phyloP scores from a whole-genome alignment of 2,113 vertebrate species.

The Pagrus major region DNA sequence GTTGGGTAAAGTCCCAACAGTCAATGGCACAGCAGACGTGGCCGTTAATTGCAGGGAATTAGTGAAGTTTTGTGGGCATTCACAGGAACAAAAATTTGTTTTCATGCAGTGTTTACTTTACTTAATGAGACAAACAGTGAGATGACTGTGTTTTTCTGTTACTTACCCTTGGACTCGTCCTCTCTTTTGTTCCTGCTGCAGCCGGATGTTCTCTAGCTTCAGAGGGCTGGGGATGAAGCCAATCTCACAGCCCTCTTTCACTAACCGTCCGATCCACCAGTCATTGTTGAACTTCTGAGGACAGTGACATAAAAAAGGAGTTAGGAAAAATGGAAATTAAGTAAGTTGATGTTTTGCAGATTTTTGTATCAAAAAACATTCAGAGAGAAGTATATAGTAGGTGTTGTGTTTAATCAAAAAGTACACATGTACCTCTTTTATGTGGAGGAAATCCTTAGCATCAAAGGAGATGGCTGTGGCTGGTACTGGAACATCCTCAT shows the following conservation, averaged over 20 bases:
- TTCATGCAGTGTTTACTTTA: too few species aligned
- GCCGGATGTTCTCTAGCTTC: slow-evolving; percentile 94
- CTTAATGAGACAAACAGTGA: background rate
- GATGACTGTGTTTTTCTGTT: slow-evolving; percentile 14
- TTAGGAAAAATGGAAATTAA: background rate
- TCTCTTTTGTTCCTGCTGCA: slow-evolving; percentile 97
- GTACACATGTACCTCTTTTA: slow-evolving; percentile 91
- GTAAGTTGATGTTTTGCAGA: background rate
- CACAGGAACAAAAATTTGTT: too few species aligned
- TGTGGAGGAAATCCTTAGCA: slow-evolving; percentile 98
- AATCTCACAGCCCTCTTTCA: slow-evolving; percentile 99
- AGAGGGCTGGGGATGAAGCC: slow-evolving; percentile 98
- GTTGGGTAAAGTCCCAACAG: too few species aligned
- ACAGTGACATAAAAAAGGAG: background rate
- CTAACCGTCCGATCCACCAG: slow-evolving; percentile 99
- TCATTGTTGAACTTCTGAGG: slow-evolving; percentile 98
- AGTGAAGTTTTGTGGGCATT: too few species aligned
- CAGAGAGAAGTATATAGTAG: too few species aligned
- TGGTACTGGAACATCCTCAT: slow-evolving; percentile 98
- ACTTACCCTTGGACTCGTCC: slow-evolving; percentile 96
- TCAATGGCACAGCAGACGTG: too few species aligned
- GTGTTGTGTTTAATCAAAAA: background rate
- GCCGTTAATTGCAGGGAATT: too few species aligned
- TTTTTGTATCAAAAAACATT: background rate
- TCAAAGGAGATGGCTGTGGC: slow-evolving; percentile 99